These are phyloP conservation scores for Microtus pennsylvanicus DNA, from an alignment of 2,113 vertebrate genomes.

Conservation along the genomic window DNA sequence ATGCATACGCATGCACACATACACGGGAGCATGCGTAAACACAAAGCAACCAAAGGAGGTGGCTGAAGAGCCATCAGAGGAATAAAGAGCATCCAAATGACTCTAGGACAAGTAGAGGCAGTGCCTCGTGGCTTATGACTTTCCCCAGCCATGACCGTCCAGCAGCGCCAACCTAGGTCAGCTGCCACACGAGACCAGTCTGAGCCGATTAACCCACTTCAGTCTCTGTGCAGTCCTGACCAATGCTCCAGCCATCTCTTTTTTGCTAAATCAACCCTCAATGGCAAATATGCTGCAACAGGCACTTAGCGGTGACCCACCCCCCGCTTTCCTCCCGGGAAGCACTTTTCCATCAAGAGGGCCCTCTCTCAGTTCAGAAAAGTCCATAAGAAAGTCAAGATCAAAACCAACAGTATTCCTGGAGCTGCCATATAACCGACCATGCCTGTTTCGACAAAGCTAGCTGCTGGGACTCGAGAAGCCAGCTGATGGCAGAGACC, in stretches of 20 bases:
- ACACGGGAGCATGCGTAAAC: not conserved
- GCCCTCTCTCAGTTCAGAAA: slow-evolving; percentile 6
- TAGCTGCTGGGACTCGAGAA: slow-evolving; percentile 17
- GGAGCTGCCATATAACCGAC: not conserved
- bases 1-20: not conserved
- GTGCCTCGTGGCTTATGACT: not conserved
- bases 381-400: slow-evolving; percentile 61
- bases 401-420: not conserved
- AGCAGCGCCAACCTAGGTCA: slow-evolving; percentile 34
- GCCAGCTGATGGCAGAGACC: not conserved
- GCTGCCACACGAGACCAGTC: not conserved
- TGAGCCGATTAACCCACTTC: too few relatives aligned
- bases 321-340: not conserved
- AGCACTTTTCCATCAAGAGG: not conserved
- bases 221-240: not conserved
- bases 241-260: not conserved
- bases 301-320: not conserved
- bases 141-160: not conserved
- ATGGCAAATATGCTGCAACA: not conserved
- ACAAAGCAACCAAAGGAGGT: not conserved
- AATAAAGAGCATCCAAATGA: not conserved
- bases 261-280: slow-evolving; percentile 37
- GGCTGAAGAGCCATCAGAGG: not conserved
- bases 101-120: not conserved
- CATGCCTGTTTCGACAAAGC: slow-evolving; percentile 35